Evolutionary conservation across 2,888 invertebrate genomes (phyloP), one percentile per base, ranked within the genome.

Genomic region (Auanema freiburgensis): DNA sequence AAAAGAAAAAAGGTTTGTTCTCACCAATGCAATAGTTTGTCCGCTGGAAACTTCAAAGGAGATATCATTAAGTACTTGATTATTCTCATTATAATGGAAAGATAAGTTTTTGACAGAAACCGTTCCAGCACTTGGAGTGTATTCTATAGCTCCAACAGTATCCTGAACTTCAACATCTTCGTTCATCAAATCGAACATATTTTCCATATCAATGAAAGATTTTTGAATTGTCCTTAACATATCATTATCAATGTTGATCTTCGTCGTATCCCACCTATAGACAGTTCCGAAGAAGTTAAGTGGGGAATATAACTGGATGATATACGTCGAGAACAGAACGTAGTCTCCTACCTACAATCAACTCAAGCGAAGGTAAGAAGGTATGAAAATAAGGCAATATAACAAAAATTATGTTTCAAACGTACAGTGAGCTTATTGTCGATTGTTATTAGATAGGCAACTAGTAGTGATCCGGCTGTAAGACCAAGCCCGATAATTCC

Each of bases 171-270:
- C 95, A 59, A 91, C 89, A 51, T 91, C 89, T 81, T 93, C 92
- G 44, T 90, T 89, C 80, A 98, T 87, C 68, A 98, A 85, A 77
- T 96, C 95, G 84, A 97, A 93, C 97, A 98, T 96, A 85, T 97
- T 97, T 85, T 98, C 97, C 97, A 97, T 97, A 83, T 98, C 97
- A 18, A 97, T 90, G 83, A 98, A 97, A 83, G 94, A 92, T 87
- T 92, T 93, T 84, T 97, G 97, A 65, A 97, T 95, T 61, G 92
- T 91, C 83, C 96, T 92, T 46, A 21, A 66, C 61, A 6, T 2
- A 46, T n/a, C 11, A 16, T 12, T n/a, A n/a, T n/a, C n/a, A n/a
- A n/a, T n/a, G n/a, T n/a, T n/a, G n/a, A 52, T 16, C 18, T 24
- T 33, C 33, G 8, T 33, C 33, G 3, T 14, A 60, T 8, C n/a